Base-by-base conservation (phyloP, 2,797 vertebrate species). In the Tenualosa thibaudeaui region DNA sequence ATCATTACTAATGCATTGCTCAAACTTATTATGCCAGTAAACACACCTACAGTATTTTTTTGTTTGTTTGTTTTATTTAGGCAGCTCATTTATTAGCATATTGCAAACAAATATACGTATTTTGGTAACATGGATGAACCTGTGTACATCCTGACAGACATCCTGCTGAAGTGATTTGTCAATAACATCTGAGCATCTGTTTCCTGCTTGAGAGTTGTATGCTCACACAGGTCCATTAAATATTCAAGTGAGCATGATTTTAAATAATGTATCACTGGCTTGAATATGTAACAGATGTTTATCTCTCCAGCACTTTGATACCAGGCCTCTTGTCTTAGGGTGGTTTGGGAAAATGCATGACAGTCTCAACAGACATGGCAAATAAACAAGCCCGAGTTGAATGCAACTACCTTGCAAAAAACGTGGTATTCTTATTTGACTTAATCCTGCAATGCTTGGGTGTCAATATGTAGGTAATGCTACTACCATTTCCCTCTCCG, bases 271-370 rank as follows among this genome's bases (percentile, higher is more conserved):
- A 71, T 40, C 24, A 15, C 65, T 71, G 31, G 26, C 65, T 71
- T 37, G 31, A 71, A 71, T 71, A 71, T 71, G 65, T 71, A 71
- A 71, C 65, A 71, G 65, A 71, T 71, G 65, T 71, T 71, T 71
- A 31, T 71, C 31, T 71, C 31, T 31, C 37, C 1, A 5, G 26
- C 5, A 13, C 65, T 71, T 71, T 71, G 65, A 71, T 71, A 13
- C 65, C 13, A 5, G 37, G 65, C 31, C 65, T 40, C 40, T 31
- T 40, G 26, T 71, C 13, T 37, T 71, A 10, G 62, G 65, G 65
- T 71, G 65, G 26, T 31, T 71, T 15, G 26, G 10, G 26, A 17
- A 71, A 71, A 71, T 17, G 65, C 26, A 37, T 37, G 15, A 37
- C 65, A 37, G 12, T 15, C 65, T 71, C 31, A 3, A 40, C 31